A percentile compares a stretch with the other conserved stretches of the same genome.
Conservation (phyloP, 2,797 vertebrate genomes). For the Zalophus californianus region DNA sequence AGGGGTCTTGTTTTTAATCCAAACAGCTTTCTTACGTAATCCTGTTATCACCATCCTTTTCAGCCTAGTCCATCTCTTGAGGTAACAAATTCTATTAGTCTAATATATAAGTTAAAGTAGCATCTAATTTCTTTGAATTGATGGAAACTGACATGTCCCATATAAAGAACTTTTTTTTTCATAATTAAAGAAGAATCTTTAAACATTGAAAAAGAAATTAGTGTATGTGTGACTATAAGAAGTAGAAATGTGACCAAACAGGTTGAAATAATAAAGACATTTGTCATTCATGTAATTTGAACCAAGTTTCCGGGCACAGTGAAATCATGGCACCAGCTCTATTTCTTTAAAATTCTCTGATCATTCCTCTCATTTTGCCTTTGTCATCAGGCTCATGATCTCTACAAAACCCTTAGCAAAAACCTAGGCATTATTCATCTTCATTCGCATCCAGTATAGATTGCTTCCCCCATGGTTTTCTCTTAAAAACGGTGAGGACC, state of each 20-base stretch:
- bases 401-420: not conserved
- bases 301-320: not conserved
- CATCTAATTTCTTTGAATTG: not conserved
- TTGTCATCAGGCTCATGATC: not conserved
- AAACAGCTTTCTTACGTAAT: slow-evolving; percentile 2
- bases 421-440: not conserved
- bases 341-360: not conserved
- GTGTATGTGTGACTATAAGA: not conserved
- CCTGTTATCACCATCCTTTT: not conserved
- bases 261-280: not conserved
- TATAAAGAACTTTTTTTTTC: not conserved
- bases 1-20: not conserved
- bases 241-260: not conserved
- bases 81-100: not conserved
- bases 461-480: not conserved
- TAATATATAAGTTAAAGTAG: not conserved
- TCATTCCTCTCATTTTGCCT: not conserved
- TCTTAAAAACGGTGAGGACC: not conserved
- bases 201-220: not conserved
- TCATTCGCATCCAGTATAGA: not conserved
- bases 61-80: not conserved
- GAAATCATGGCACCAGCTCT: not conserved
- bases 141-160: not conserved
- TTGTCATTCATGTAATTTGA: not conserved
- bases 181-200: not conserved